Evolutionary conservation across 2,797 vertebrate genomes (phyloP).

Genomic region (Neopelma chrysocephalum): DNA sequence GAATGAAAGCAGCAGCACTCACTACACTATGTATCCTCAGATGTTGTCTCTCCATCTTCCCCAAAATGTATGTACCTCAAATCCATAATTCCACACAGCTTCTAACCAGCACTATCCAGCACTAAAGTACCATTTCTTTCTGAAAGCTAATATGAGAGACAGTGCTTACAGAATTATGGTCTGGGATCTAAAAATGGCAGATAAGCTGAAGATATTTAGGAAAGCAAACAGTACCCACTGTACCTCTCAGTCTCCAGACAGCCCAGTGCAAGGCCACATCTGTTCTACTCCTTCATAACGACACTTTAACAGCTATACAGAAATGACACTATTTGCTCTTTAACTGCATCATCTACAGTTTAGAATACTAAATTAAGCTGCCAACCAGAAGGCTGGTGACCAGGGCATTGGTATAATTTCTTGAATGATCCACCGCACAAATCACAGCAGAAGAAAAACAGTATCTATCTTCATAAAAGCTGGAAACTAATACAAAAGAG

Average conservation of each 20-base stretch:
- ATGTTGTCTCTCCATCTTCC: not conserved
- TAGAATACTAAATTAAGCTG: not conserved
- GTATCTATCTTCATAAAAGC: not conserved
- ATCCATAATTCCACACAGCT: not conserved
- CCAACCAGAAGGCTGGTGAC: not conserved
- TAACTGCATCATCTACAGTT: not conserved
- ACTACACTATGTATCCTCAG: not conserved
- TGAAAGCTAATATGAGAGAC: not conserved
- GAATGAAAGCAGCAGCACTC: not conserved
- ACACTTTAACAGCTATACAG: not conserved
- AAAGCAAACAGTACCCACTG: not conserved
- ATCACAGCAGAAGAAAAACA: not conserved
- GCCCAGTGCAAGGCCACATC: constrained; percentile 2
- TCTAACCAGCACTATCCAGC: not conserved
- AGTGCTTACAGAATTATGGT: not conserved
- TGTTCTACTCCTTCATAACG: not conserved
- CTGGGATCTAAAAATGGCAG: not conserved
- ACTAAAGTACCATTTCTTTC: not conserved
- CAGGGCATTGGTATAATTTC: not conserved
- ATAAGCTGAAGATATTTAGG: not conserved
- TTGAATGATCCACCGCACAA: not conserved
- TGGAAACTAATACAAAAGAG: not conserved
- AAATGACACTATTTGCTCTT: constrained; percentile 19
- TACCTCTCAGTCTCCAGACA: not conserved
- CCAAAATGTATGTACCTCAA: not conserved